Percentiles rank a stretch among this genome's conserved stretches.
Evolutionary conservation across 1,140 invertebrate species (phyloP).

Genomic region (Drosophila sp.): DNA sequence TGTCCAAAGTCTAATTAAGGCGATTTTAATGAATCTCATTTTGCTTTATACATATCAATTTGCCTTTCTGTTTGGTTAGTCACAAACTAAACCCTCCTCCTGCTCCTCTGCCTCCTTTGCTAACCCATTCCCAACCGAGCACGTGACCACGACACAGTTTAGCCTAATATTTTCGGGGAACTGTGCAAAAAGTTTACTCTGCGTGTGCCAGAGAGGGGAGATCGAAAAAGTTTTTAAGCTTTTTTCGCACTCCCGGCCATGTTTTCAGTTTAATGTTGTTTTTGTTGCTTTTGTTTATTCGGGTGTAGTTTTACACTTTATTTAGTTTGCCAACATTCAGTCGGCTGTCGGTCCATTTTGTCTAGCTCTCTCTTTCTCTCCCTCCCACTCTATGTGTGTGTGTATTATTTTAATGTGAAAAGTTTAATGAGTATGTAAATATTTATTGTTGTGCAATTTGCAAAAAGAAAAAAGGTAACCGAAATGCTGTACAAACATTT

Average conservation of each 20-base stretch:
- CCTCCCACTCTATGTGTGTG: no score
- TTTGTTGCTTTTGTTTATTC: conserved; percentile 42
- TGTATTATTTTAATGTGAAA: conserved; percentile 72
- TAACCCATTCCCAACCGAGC: background rate
- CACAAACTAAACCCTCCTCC: conserved; percentile 1
- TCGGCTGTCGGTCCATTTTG: background rate
- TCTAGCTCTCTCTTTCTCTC: no score
- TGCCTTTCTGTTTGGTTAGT: conserved; percentile 22
- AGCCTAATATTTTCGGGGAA: conserved; percentile 19
- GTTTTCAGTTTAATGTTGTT: conserved; percentile 9
- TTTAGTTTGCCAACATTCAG: conserved; percentile 14
- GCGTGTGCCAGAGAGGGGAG: conserved; percentile 39
- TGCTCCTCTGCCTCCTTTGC: background rate
- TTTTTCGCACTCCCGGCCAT: conserved; percentile 24
- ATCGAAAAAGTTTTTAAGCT: conserved; percentile 72
- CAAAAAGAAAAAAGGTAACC: conserved; percentile 19
- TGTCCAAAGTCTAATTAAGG: conserved; percentile 24
- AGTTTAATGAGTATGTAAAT: conserved; percentile 79
- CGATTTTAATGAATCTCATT: conserved; percentile 16
- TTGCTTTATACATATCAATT: conserved; percentile 44
- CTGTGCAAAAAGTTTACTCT: conserved; percentile 15
- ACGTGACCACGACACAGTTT: conserved; percentile 27
- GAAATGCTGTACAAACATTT: conserved; percentile 49
- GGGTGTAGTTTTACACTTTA: conserved; percentile 53
- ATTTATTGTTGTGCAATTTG: conserved; percentile 71